Base-by-base conservation (phyloP, 2,888 invertebrate species). In the Ryuthela nishihirai region DNA sequence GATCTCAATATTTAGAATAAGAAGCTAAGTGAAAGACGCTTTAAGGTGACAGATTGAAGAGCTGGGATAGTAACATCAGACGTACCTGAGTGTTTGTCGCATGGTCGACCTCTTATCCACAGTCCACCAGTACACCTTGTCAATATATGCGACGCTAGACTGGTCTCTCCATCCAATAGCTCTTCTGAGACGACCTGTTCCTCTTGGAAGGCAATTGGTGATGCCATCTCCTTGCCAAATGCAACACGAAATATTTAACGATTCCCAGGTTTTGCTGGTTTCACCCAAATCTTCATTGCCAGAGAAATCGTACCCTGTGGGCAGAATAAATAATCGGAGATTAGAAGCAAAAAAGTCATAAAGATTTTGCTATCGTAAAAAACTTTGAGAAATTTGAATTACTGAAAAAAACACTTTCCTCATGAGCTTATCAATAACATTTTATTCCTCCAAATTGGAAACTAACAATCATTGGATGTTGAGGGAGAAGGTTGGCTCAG, bases 201-300 rank as follows among this genome's bases (percentile, higher is more conserved):
- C 44, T 5, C 64, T 29, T 4, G 58, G 54, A 23, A 62, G 54
- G 36, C 64, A 64, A 26, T 64, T 64, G 0, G 64, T 64, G 10
- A 61, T 62, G 4, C 64, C 64, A 26, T 64, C 64, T 15, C 64
- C 64, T 46, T 58, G 56, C 64, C 64, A 64, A 3, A 62, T 47
- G 4, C 26, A 35, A 3, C 50, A 41, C 6, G 12, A 26, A 20
- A 60, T 39, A 10, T 48, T 43, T 9, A 18, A 34, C 7, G 18
- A 9, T 17, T 39, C 35, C 12, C 47, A 48, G 23, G 32, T 32
- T 2, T 20, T 23, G n/a, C 18, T 41, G 10, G 60, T 64, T 1
- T 17, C 12, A n/a, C 41, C 23, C 17, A 64, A 20, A 24, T 60
- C 42, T 52, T 59, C 59, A 35, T 60, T 64, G 10, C 50, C 55